These are phyloP conservation scores for Coturnix japonica DNA, from an alignment of 2,113 vertebrate genomes.

Conservation along the genomic window DNA sequence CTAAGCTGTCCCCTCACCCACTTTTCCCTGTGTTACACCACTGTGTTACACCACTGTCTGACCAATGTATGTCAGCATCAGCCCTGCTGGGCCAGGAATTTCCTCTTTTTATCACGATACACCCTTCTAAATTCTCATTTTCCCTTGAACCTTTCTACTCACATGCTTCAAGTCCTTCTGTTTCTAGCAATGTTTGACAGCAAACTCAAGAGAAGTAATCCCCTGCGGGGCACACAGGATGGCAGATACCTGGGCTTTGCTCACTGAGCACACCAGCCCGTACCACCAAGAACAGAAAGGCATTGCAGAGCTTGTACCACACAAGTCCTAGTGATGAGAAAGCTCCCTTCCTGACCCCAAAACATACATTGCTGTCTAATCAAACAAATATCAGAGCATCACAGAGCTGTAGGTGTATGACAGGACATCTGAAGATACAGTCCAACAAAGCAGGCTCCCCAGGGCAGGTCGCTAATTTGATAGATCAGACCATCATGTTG, in stretches of 20 bases:
- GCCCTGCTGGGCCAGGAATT: not conserved
- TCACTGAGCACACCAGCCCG: not conserved
- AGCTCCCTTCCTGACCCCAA: not conserved
- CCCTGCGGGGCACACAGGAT: not conserved
- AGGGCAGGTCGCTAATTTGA: not conserved
- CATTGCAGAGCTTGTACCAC: fast-evolving
- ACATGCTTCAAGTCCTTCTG: not conserved
- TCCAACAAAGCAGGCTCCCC: too few relatives aligned
- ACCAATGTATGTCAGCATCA: not conserved
- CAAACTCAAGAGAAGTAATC: not conserved
- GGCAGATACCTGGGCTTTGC: not conserved
- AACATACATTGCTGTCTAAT: not conserved
- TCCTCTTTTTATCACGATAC: not conserved
- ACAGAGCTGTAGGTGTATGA: too few relatives aligned
- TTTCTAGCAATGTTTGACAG: not conserved
- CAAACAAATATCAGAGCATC: not conserved
- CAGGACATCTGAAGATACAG: too few relatives aligned
- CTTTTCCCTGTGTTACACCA: not conserved
- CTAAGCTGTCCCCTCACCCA: not conserved
- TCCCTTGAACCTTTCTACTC: not conserved
- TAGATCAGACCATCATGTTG: not conserved
- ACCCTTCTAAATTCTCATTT: not conserved
- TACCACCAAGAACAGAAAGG: fast-evolving
- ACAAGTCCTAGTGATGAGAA: not conserved
- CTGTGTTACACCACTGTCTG: not conserved